phyloP scores from a whole-genome alignment of 2,113 vertebrate genomes.

The Ceyx melanurus region DNA sequence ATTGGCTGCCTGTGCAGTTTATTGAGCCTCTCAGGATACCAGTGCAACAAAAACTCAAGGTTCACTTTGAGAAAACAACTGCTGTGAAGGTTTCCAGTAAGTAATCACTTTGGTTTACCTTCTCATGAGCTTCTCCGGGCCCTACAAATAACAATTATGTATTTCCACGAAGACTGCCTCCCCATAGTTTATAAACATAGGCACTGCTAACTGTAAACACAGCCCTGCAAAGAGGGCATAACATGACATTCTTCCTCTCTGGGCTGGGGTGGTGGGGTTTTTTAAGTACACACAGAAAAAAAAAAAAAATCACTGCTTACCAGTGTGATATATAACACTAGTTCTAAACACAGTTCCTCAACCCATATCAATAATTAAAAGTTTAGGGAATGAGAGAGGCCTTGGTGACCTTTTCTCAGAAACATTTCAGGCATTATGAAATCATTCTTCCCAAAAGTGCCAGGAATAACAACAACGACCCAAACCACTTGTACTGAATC shows the following conservation, averaged over 20 bases:
- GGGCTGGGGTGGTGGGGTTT: not conserved
- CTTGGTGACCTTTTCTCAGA: slow-evolving; percentile 32
- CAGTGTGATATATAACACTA: not conserved
- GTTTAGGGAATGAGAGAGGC: not conserved
- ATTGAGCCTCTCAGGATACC: not conserved
- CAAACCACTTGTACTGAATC: not conserved
- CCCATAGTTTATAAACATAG: not conserved
- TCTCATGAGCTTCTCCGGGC: not conserved
- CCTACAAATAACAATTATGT: not conserved
- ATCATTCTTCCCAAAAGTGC: not conserved
- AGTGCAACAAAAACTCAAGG: not conserved
- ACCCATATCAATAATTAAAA: not conserved
- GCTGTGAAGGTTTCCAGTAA: not conserved
- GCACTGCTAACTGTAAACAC: not conserved
- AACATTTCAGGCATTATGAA: slow-evolving; percentile 31
- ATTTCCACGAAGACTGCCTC: not conserved
- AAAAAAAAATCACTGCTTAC: not conserved
- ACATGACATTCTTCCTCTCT: slow-evolving; percentile 15
- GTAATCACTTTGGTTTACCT: not conserved
- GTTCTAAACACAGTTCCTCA: not conserved
- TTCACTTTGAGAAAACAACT: not conserved
- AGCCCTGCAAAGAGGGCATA: not conserved
- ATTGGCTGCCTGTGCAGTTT: not conserved
- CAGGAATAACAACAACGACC: slow-evolving; percentile 24
- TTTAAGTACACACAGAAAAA: not conserved